These are phyloP conservation scores for Karalla daura DNA, from an alignment of 2,797 vertebrate species.

Conservation along the genomic window DNA sequence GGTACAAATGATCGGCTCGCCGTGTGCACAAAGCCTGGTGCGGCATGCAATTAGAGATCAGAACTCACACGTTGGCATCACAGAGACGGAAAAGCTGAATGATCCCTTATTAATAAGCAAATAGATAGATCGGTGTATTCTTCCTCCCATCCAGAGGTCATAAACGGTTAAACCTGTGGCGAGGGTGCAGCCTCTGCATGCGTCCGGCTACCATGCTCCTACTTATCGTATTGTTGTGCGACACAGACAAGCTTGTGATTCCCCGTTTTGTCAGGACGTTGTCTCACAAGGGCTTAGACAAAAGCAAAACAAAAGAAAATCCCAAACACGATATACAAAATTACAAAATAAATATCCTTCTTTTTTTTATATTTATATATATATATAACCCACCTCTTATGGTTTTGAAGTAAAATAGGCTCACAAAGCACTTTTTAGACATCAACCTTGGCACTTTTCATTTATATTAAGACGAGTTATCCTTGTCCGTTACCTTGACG, in stretches of 20 bases:
- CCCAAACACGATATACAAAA: conserved; percentile 62
- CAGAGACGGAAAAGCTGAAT: conserved; percentile 42
- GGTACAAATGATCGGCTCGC: conserved; percentile 24
- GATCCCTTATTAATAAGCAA: conserved; percentile 20
- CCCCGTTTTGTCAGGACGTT: not conserved
- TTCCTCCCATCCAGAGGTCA: conserved; percentile 30
- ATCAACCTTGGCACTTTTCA: conserved; percentile 59
- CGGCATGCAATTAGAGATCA: conserved; percentile 60
- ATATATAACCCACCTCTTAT: too few relatives aligned
- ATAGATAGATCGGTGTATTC: conserved; percentile 26
- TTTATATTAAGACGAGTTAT: conserved; percentile 31
- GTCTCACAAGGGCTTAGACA: conserved; percentile 52
- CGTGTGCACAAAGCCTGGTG: conserved; percentile 32
- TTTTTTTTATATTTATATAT: not conserved
- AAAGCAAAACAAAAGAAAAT: conserved; percentile 49
- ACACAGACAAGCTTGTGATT: conserved; percentile 32
- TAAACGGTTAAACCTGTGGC: conserved; percentile 44
- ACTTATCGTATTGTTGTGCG: conserved; percentile 62
- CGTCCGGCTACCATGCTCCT: conserved; percentile 66
- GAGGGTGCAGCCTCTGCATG: conserved; percentile 61
- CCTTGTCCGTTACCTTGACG: conserved; percentile 33
- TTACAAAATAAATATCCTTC: conserved; percentile 68
- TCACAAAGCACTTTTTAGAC: conserved; percentile 39
- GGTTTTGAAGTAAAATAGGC: conserved; percentile 41
- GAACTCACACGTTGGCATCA: conserved; percentile 26